These are phyloP conservation scores for Prionace glauca DNA, from an alignment of 2,797 vertebrate species.

Conservation along the genomic window DNA sequence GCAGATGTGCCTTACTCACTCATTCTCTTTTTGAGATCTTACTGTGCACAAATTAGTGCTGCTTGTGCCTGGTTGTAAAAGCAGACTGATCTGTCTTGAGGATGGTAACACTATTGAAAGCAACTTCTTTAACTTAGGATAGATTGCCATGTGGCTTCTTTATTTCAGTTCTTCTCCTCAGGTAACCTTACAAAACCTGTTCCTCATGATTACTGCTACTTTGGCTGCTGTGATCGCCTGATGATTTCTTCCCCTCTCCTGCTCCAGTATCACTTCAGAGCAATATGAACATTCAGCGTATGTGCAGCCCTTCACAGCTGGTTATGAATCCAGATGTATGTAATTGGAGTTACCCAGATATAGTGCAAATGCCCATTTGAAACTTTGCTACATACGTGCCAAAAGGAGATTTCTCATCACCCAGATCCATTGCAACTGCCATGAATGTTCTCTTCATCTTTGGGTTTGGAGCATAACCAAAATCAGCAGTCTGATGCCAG, in stretches of 20 bases:
- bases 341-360: neutral
- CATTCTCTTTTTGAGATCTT: neutral
- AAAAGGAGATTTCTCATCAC: constrained; percentile 68
- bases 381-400: constrained; percentile 56
- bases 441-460: constrained; percentile 82
- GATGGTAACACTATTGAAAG: neutral
- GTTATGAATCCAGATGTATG: no score
- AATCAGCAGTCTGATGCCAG: constrained; percentile 86
- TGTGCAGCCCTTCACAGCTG: neutral
- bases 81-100: neutral
- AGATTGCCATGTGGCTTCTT: neutral
- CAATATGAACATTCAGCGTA: neutral
- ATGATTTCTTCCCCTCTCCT: neutral
- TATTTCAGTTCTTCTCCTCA: neutral
- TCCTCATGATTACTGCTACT: neutral
- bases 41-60: neutral
- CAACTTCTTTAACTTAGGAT: neutral
- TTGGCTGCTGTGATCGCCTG: neutral
- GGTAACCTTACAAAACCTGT: neutral
- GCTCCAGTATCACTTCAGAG: neutral
- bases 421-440: constrained; percentile 79
- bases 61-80: neutral
- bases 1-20: neutral
- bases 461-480: constrained; percentile 68
- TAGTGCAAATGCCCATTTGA: neutral